Evolutionary conservation across 2,113 vertebrate genomes (phyloP).

Genomic region (Misgurnus mizolepis): DNA sequence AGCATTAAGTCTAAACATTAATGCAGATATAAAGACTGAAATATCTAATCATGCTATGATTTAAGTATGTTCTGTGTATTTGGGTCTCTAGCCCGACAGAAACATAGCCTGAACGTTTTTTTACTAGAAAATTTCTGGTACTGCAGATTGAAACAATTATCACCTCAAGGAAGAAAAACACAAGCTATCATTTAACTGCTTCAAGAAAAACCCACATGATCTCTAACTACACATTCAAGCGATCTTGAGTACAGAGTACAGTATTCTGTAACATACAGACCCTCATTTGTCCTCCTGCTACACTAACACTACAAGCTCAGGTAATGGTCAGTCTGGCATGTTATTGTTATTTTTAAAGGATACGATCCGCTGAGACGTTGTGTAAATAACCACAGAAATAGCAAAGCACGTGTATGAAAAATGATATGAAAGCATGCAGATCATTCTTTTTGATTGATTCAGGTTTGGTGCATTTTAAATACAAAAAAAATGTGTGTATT

Average conservation of each 20-base stretch:
- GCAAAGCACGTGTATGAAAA: neutral
- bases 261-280: constrained; percentile 36
- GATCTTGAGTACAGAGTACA: constrained; percentile 51
- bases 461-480: neutral
- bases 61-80: constrained; percentile 25
- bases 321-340: constrained; percentile 45
- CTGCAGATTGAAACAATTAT: constrained; percentile 62
- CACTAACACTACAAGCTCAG: constrained; percentile 20
- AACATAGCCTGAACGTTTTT: constrained; percentile 9
- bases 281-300: constrained; percentile 46
- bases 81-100: constrained; percentile 21
- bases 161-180: constrained; percentile 53
- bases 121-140: constrained; percentile 4
- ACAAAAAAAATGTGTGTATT: no score
- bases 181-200: constrained; percentile 53
- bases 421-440: neutral
- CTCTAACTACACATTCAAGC: constrained; percentile 44
- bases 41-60: constrained; percentile 21
- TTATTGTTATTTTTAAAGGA: constrained; percentile 37
- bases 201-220: constrained; percentile 53
- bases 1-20: constrained; percentile 8
- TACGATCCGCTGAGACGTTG: constrained; percentile 28
- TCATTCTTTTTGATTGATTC: neutral
- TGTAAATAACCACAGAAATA: constrained; percentile 13
- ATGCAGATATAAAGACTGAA: constrained; percentile 21